A percentile compares a stretch with the other conserved stretches of the same genome.
These are phyloP conservation scores for Battus philenor DNA, from an alignment of 1,140 invertebrate species.

Conservation along the genomic window DNA sequence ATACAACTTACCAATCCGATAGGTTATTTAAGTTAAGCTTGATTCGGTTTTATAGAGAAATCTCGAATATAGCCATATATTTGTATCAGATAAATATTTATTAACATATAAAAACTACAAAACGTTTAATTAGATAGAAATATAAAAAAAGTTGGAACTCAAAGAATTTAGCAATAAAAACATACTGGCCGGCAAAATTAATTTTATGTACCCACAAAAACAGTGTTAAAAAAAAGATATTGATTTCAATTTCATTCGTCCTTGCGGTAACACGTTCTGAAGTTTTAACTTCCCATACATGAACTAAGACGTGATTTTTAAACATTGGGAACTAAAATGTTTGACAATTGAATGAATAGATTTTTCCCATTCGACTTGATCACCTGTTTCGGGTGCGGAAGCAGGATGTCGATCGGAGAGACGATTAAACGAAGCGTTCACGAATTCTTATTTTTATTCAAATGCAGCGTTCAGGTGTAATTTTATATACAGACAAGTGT, in stretches of 20 bases:
- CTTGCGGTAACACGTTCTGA: slow-evolving; percentile 28
- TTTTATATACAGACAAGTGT: too few species aligned
- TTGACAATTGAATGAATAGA: slow-evolving; percentile 45
- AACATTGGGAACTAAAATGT: slow-evolving; percentile 18
- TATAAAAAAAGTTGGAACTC: too few species aligned
- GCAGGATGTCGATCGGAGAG: slow-evolving; percentile 44
- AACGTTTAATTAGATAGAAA: too few species aligned
- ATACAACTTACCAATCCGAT: too few species aligned
- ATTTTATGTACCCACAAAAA: too few species aligned
- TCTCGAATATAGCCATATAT: too few species aligned
- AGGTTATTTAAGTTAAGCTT: too few species aligned
- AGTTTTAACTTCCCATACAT: slow-evolving; percentile 19
- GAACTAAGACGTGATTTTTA: slow-evolving; percentile 24
- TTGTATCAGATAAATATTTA: too few species aligned
- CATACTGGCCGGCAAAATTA: not conserved
- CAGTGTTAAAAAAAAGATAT: too few species aligned
- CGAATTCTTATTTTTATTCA: slow-evolving; percentile 35
- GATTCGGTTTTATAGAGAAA: too few species aligned
- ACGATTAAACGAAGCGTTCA: slow-evolving; percentile 5
- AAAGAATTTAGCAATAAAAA: too few species aligned
- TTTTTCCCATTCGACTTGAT: slow-evolving; percentile 37
- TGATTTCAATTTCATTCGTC: slow-evolving; percentile 27
- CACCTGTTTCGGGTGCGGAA: slow-evolving; percentile 57
- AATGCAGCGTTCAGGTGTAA: slow-evolving; percentile 32
- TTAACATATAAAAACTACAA: too few species aligned